Base-by-base conservation (phyloP, 2,888 invertebrate genomes). In the Chymomyza amoena region DNA sequence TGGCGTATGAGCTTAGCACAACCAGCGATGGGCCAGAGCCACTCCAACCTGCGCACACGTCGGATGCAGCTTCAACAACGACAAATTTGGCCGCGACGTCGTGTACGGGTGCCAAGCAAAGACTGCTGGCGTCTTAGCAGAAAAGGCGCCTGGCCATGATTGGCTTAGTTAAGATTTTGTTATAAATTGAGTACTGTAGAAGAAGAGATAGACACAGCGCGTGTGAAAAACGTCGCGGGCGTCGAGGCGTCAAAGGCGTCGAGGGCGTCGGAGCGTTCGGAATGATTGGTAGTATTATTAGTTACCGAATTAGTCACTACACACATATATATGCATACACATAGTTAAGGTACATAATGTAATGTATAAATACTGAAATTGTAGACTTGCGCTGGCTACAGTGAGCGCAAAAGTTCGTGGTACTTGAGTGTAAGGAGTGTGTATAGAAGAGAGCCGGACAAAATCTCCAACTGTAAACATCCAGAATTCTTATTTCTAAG, bases 1-100 rank as follows among this genome's bases (percentile, higher is more conserved):
- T 96, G 61, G 98, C 97, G 62, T 97, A 98, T 90, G 97, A 97
- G 93, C 94, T 97, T 79, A 95, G 95, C 18, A 57, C 70, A 72
- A 18, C 57, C 57, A 28, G 28, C 57, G 57, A 57, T 20, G 10
- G 13, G 28, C 10, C 28, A 15, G 20, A 6, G 18, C 6, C 57
- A 10, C 18, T 10, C 4, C 20, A 18, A 20, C 57, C 25, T 7
- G 83, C 78, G 62, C 83, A 86, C 7, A 82, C 85, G 69, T 25
- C 57, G 4, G 15, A 72, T 4, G 15, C 77, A 6, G 9, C 25
- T 25, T 25, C 64, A 6, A 32, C 64, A 15, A 28, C 57, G 28
- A 1, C 56, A 13, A 6, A 16, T 20, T 25, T 32, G 3, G 56
- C 65, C 69, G 36, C 59, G 66, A 63, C 79, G 1, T 77, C 32